phyloP scores from a whole-genome alignment of 2,888 invertebrate genomes.

The Cataglyphis altisquamis region DNA sequence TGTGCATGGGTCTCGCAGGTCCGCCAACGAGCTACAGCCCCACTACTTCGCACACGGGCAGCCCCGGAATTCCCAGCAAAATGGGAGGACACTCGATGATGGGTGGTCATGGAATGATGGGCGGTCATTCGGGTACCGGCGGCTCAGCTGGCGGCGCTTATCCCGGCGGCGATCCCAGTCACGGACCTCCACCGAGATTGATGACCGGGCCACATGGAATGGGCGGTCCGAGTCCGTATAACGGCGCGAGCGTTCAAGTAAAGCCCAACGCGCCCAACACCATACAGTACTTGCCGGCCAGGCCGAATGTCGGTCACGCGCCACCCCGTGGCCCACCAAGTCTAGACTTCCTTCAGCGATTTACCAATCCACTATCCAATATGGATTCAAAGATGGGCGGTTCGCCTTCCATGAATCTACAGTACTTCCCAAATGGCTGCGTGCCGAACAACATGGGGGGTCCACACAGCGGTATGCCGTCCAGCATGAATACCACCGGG shows the following conservation, averaged over 20 bases:
- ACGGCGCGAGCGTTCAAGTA: slow-evolving; percentile 93
- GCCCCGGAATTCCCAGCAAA: slow-evolving; percentile 83
- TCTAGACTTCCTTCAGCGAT: slow-evolving; percentile 95
- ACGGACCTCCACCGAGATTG: slow-evolving; percentile 87
- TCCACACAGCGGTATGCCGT: slow-evolving; percentile 85
- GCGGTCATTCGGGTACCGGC: slow-evolving; percentile 81
- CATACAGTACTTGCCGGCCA: slow-evolving; percentile 98
- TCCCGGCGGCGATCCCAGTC: slow-evolving; percentile 87
- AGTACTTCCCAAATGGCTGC: slow-evolving; percentile 91
- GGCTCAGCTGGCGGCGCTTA: slow-evolving; percentile 87
- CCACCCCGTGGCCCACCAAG: slow-evolving; percentile 93
- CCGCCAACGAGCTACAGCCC: slow-evolving; percentile 84
- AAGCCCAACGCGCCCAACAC: slow-evolving; percentile 99
- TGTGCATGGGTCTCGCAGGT: slow-evolving; percentile 85
- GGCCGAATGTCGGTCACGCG: slow-evolving; percentile 93
- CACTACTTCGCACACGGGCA: slow-evolving; percentile 83
- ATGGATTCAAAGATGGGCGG: slow-evolving; percentile 90
- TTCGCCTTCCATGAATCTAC: slow-evolving; percentile 89
- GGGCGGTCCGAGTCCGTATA: slow-evolving; percentile 88
- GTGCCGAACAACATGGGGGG: slow-evolving; percentile 87
- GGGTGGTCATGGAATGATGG: slow-evolving; percentile 84
- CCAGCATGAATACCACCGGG: slow-evolving; percentile 85
- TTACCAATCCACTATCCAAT: slow-evolving; percentile 93
- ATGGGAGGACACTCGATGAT: slow-evolving; percentile 82
- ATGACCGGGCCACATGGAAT: slow-evolving; percentile 80